phyloP scores from a whole-genome alignment of 2,888 invertebrate genomes.

The Bombylius major region DNA sequence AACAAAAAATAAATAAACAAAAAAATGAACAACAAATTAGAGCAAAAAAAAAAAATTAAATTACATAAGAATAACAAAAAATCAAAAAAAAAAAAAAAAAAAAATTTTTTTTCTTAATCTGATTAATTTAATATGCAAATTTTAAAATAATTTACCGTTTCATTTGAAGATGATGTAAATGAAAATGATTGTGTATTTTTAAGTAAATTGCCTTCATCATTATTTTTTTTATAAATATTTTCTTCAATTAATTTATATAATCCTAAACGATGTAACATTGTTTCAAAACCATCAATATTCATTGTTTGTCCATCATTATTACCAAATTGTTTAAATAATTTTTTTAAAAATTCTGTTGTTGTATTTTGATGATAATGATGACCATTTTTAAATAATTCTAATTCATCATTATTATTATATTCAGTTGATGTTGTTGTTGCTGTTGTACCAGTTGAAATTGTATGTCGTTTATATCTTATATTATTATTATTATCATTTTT shows the following conservation, averaged over 20 bases:
- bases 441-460: neutral
- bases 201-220: neutral
- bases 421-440: slow-evolving; percentile 14
- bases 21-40: neutral
- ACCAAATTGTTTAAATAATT: slow-evolving; percentile 55
- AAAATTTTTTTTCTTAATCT: too few relatives aligned
- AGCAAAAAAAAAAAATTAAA: neutral
- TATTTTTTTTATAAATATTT: slow-evolving; percentile 4
- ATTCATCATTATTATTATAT: slow-evolving; percentile 17
- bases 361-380: slow-evolving; percentile 21
- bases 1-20: slow-evolving; percentile 4
- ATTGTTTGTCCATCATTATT: slow-evolving; percentile 48
- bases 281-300: slow-evolving; percentile 53
- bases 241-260: slow-evolving; percentile 39
- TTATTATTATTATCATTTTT: too few relatives aligned
- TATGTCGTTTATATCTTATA: too few relatives aligned
- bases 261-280: slow-evolving; percentile 47
- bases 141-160: slow-evolving; percentile 37
- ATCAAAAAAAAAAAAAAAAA: neutral
- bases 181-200: neutral
- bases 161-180: slow-evolving; percentile 22
- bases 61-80: neutral
- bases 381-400: too few relatives aligned
- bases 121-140: neutral
- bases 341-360: slow-evolving; percentile 48